phyloP scores from a whole-genome alignment of 2,888 invertebrate genomes.

The Salticus scenicus region DNA sequence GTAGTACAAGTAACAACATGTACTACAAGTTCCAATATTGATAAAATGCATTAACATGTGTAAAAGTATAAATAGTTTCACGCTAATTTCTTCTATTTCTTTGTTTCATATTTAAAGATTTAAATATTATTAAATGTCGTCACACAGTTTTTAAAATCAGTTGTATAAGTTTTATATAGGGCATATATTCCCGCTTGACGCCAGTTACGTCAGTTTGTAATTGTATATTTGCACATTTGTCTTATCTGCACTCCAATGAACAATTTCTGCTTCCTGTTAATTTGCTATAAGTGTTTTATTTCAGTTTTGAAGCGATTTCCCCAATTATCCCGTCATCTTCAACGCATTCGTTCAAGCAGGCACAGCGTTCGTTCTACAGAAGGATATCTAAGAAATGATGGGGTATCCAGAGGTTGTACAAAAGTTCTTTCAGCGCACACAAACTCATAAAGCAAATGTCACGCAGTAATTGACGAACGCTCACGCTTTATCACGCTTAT shows the following conservation, averaged over 20 bases:
- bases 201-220: no score
- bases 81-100: no score
- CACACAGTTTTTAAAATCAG: no score
- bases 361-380: slow-evolving; percentile 51
- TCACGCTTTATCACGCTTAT: background rate
- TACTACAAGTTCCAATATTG: no score
- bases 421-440: background rate
- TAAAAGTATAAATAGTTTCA: no score
- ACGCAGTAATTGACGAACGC: background rate
- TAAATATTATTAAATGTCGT: no score
- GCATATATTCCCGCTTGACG: no score
- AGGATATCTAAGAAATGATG: slow-evolving; percentile 19
- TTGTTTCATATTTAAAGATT: no score
- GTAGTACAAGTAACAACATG: no score
- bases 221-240: background rate
- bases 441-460: background rate
- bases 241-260: background rate
- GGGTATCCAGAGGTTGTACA: slow-evolving; percentile 10
- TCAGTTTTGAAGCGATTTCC: slow-evolving; percentile 64
- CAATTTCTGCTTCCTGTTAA: background rate
- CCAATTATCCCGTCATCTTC: slow-evolving; percentile 62
- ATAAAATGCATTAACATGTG: no score
- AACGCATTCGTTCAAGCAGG: slow-evolving; percentile 50
- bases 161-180: no score
- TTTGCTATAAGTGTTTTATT: slow-evolving; percentile 50